Conservation (phyloP, 2,888 invertebrate species). For the Smittia aterrima region DNA sequence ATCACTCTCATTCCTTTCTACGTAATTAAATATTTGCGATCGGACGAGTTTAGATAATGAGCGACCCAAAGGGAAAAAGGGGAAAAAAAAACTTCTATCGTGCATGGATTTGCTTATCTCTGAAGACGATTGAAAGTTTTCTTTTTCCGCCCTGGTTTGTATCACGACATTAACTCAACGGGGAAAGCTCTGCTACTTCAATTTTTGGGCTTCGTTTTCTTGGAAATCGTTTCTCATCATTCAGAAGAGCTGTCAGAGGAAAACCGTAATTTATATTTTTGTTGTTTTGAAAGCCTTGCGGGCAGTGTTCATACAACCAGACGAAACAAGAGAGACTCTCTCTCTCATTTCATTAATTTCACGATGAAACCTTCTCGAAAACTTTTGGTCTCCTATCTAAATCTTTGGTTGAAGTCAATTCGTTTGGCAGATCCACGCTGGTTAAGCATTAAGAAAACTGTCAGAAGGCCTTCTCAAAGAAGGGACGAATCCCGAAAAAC, state of each 20-base stretch:
- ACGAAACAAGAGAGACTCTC: too few relatives aligned
- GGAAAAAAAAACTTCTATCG: neutral
- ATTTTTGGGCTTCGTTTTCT: neutral
- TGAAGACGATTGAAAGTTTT: too few relatives aligned
- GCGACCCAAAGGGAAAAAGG: neutral
- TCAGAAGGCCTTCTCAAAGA: neutral
- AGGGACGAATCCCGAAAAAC: neutral
- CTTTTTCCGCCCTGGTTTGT: too few relatives aligned
- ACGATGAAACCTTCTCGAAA: too few relatives aligned
- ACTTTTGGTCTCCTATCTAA: too few relatives aligned
- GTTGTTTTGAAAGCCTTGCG: neutral
- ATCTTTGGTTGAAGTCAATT: too few relatives aligned
- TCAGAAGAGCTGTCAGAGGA: neutral
- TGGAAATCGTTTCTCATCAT: neutral
- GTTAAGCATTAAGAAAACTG: too few relatives aligned
- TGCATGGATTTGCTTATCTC: neutral
- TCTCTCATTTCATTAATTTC: too few relatives aligned
- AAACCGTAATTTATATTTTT: constrained; percentile 23
- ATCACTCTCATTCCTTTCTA: neutral
- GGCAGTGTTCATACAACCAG: too few relatives aligned
- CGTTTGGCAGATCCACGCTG: too few relatives aligned
- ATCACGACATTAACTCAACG: too few relatives aligned
- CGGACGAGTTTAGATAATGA: constrained; percentile 22
- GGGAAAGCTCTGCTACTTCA: too few relatives aligned
- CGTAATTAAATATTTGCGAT: constrained; percentile 38